Evolutionary conservation across 2,797 vertebrate species (phyloP), one percentile per base, ranked within the genome.

Genomic region (Hafferia zeledoni): DNA sequence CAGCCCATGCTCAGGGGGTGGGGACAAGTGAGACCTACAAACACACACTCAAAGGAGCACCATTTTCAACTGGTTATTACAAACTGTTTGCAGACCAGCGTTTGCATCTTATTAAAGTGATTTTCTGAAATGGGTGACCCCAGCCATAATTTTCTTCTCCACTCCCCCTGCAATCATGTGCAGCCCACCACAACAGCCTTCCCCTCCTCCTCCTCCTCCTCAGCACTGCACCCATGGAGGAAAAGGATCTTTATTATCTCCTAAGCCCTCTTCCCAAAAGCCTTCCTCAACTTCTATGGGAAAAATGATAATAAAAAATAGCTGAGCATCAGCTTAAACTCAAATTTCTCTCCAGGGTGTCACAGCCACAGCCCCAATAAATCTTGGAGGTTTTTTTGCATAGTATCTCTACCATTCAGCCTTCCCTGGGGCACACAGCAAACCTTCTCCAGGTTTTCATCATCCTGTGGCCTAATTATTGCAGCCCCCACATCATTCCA

Each of bases 11-110:
- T 25, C 13, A 19, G 8, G 55, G 52, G 33, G 15, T 28, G 43
- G 64, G 7, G 6, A 2, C 22, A 37, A 60, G 61, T 0, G 6
- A 12, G 1, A 9, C 37, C 65, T 37, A 16, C n/a, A 77, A 4
- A 37, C 9, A 52, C 49, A 13, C 6, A 1, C 0, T 4, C 3
- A 15, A 15, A 4, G 2, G 16, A 7, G 28, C 43, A 55, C 24
- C 18, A 2, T 9, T 30, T n/a, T 35, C 9, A 39, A 1, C n/a
- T 17, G 35, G 1, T 27, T 24, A 3, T 15, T 52, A 24, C 39
- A 67, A 2, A 8, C 39, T 2, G n/a, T 5, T 41, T 25, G 82
- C 68, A 61, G 61, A 49, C 17, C 6, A 8, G 43, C 16, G 33
- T 69, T 24, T 65, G 59, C 33, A 55, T 50, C 46, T 5, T 10